Percentiles rank a stretch among this genome's conserved stretches.
Evolutionary conservation across 1,140 invertebrate genomes (phyloP).

Genomic region (Bombus cullumanus): DNA sequence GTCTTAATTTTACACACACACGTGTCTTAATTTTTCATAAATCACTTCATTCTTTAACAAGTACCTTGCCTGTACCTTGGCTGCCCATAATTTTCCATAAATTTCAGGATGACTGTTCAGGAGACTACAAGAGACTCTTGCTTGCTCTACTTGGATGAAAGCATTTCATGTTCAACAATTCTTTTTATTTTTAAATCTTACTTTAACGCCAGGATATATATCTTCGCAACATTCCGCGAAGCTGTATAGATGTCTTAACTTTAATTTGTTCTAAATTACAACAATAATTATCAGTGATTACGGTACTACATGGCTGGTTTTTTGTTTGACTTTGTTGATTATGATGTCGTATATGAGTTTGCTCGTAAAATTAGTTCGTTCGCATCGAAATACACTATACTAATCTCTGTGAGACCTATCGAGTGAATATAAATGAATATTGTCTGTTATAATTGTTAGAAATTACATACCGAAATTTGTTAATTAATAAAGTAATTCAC

Average conservation of each 20-base stretch:
- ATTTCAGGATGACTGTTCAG: slow-evolving; percentile 94
- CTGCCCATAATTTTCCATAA: slow-evolving; percentile 70
- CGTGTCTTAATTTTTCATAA: slow-evolving; percentile 33
- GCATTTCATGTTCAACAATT: slow-evolving; percentile 56
- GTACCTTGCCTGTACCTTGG: slow-evolving; percentile 6
- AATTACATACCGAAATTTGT: neutral
- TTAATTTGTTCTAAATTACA: slow-evolving; percentile 32
- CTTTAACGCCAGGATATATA: slow-evolving; percentile 40
- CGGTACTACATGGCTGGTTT: neutral
- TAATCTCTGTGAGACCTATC: slow-evolving; percentile 9
- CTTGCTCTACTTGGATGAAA: slow-evolving; percentile 91
- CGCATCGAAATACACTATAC: neutral
- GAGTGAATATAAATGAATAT: neutral
- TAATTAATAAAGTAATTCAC: slow-evolving; percentile 8
- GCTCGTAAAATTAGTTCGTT: slow-evolving; percentile 1
- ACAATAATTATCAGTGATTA: slow-evolving; percentile 37
- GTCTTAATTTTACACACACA: slow-evolving; percentile 20
- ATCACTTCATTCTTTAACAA: slow-evolving; percentile 4
- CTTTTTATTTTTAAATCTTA: slow-evolving; percentile 58
- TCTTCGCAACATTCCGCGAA: slow-evolving; percentile 39
- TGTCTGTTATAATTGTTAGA: slow-evolving; percentile 10
- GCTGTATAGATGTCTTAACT: slow-evolving; percentile 7
- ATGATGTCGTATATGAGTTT: neutral
- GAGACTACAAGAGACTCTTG: slow-evolving; percentile 95
- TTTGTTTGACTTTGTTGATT: neutral